A percentile compares a stretch with the other conserved stretches of the same genome.
phyloP scores from a whole-genome alignment of 2,888 invertebrate genomes.

The Hedya salicella region DNA sequence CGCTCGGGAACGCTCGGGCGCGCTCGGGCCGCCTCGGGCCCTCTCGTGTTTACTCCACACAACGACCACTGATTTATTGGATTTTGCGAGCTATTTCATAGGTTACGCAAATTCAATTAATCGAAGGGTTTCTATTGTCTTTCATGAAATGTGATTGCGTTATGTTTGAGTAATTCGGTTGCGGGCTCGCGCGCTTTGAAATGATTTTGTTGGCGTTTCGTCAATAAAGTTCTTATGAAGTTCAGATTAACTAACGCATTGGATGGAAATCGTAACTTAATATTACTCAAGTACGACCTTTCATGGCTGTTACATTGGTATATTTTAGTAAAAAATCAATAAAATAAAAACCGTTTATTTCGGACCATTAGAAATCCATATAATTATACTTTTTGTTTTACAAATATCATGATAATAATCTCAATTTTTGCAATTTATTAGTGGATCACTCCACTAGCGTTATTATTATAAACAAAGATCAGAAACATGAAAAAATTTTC shows the following conservation, averaged over 20 bases:
- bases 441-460: no score
- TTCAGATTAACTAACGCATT: neutral
- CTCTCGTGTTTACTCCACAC: constrained; percentile 20
- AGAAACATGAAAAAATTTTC: no score
- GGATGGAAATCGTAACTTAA: neutral
- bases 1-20: constrained; percentile 16
- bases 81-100: constrained; percentile 32
- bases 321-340: no score
- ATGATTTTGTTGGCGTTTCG: neutral
- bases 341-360: no score
- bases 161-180: constrained; percentile 8
- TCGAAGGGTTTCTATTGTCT: constrained; percentile 38
- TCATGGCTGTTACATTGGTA: neutral
- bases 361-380: no score
- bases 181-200: neutral
- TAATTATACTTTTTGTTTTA: no score
- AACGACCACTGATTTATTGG: constrained; percentile 28
- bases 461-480: no score
- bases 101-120: constrained; percentile 38
- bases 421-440: no score
- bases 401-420: no score
- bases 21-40: constrained; percentile 9
- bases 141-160: constrained; percentile 36
- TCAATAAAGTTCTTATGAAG: neutral
- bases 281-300: neutral